Conservation (phyloP, 2,113 vertebrate genomes). For the Tenebrosternarchus preto region DNA sequence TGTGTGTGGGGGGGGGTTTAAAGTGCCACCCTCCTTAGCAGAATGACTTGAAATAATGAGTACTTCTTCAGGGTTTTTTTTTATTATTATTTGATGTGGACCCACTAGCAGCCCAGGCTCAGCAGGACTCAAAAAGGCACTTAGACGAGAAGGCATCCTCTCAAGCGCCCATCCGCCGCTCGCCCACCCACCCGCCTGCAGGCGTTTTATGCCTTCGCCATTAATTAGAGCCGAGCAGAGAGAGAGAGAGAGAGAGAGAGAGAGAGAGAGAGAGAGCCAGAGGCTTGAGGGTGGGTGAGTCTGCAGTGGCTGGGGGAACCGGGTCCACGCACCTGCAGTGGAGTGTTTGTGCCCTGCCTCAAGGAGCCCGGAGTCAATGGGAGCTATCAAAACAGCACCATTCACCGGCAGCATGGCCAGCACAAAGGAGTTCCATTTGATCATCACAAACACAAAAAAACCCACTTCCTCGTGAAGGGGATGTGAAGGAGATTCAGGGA, state of each 20-base stretch:
- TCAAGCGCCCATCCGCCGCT: constrained; percentile 27
- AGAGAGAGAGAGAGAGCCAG: constrained; percentile 47
- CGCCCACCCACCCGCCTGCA: constrained; percentile 13
- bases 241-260: too few relatives aligned
- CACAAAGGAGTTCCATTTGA: constrained; percentile 51
- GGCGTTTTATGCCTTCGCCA: constrained; percentile 48
- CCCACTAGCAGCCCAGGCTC: constrained; percentile 42
- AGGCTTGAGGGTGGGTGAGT: constrained; percentile 28
- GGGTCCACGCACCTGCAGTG: constrained; percentile 52
- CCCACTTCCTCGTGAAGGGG: constrained; percentile 38
- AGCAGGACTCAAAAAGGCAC: constrained; percentile 52
- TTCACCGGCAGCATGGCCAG: constrained; percentile 33
- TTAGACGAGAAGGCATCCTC: constrained; percentile 53
- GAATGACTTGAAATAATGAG: constrained; percentile 57
- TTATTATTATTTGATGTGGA: constrained; percentile 47
- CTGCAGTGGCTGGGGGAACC: constrained; percentile 25
- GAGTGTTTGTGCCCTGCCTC: constrained; percentile 54
- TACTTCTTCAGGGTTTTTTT: constrained; percentile 41
- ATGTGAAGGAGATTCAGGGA: constrained; percentile 20
- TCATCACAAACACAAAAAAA: constrained; percentile 45
- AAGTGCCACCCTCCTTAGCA: constrained; percentile 60
- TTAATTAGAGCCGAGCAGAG: constrained; percentile 53
- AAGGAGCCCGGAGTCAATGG: constrained; percentile 55
- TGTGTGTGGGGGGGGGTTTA: constrained; percentile 51
- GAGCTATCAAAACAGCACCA: constrained; percentile 56